These are phyloP conservation scores for Carassius auratus DNA, from an alignment of 2,113 vertebrate genomes.

Conservation along the genomic window DNA sequence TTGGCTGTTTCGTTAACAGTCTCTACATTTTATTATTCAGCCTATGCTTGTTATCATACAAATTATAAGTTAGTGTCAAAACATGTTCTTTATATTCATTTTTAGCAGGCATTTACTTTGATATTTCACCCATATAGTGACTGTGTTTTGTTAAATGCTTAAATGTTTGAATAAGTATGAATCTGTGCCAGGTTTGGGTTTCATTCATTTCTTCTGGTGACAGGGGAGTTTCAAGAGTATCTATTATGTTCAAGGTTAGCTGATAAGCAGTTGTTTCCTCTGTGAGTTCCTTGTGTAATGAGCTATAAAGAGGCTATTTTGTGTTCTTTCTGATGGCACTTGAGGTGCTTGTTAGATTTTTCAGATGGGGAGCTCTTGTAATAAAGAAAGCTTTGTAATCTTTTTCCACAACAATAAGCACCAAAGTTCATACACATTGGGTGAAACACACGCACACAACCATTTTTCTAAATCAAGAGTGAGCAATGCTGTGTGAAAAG, in stretches of 20 bases:
- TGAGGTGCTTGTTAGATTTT: background rate
- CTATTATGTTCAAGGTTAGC: background rate
- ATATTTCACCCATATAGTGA: background rate
- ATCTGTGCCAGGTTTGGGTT: background rate
- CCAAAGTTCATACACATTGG: background rate
- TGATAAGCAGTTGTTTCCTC: slow-evolving; percentile 5
- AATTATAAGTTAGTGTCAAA: background rate
- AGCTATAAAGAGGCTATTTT: background rate
- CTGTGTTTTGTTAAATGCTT: background rate
- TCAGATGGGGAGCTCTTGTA: background rate
- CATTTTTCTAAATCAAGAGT: slow-evolving; percentile 1
- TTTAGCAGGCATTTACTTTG: background rate
- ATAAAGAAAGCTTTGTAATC: background rate
- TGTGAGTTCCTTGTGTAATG: background rate
- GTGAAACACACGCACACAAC: background rate
- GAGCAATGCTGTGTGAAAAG: slow-evolving; percentile 3
- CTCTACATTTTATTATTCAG: background rate
- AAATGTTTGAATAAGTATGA: background rate
- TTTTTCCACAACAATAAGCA: slow-evolving; percentile 15
- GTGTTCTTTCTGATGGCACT: background rate
- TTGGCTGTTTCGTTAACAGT: background rate
- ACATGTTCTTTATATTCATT: background rate
- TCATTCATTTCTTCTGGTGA: background rate
- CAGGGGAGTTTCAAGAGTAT: background rate
- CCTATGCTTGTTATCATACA: background rate